phyloP scores from a whole-genome alignment of 1,140 invertebrate genomes.

The Drosophila funebris region DNA sequence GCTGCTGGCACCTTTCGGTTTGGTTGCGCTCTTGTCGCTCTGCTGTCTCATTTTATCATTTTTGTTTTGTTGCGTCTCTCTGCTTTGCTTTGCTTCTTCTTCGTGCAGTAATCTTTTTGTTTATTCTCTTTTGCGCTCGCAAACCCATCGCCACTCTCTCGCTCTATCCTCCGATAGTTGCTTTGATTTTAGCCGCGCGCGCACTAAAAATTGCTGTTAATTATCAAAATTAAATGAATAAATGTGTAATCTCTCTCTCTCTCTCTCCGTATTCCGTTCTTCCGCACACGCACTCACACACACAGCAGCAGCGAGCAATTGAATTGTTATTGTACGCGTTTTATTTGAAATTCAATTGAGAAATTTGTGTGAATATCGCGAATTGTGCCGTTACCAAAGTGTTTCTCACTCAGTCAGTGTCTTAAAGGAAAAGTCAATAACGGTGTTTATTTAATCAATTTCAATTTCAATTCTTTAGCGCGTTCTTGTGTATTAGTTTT shows the following conservation, averaged over 20 bases:
- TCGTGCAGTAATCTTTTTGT: slow-evolving; percentile 46
- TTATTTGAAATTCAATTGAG: slow-evolving; percentile 48
- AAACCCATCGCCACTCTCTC: slow-evolving; percentile 14
- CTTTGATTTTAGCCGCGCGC: slow-evolving; percentile 78
- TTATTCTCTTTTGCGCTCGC: slow-evolving; percentile 50
- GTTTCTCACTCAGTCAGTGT: slow-evolving; percentile 32
- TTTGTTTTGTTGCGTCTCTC: slow-evolving; percentile 49
- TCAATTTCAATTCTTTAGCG: slow-evolving; percentile 25
- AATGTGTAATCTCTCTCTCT: slow-evolving; percentile 40
- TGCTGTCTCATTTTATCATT: slow-evolving; percentile 48
- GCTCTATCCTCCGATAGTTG: slow-evolving; percentile 15
- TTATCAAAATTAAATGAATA: slow-evolving; percentile 58
- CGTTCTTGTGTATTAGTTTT: slow-evolving; percentile 24
- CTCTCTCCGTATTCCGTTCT: background rate
- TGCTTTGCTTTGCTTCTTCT: slow-evolving; percentile 23
- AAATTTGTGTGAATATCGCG: slow-evolving; percentile 40
- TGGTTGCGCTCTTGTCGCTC: slow-evolving; percentile 55
- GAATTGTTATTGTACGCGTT: slow-evolving; percentile 51
- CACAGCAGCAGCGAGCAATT: slow-evolving; percentile 10
- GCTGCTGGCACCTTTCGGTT: slow-evolving; percentile 34
- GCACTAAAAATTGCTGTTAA: slow-evolving; percentile 71
- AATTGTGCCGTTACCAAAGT: slow-evolving; percentile 29
- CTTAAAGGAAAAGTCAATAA: slow-evolving; percentile 2
- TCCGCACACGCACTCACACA: slow-evolving; percentile 15
- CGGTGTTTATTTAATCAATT: slow-evolving; percentile 29